Percentiles rank a stretch among this genome's conserved stretches.
Evolutionary conservation across 2,797 vertebrate genomes (phyloP).

Genomic region (Dendrocincla tyrannina): DNA sequence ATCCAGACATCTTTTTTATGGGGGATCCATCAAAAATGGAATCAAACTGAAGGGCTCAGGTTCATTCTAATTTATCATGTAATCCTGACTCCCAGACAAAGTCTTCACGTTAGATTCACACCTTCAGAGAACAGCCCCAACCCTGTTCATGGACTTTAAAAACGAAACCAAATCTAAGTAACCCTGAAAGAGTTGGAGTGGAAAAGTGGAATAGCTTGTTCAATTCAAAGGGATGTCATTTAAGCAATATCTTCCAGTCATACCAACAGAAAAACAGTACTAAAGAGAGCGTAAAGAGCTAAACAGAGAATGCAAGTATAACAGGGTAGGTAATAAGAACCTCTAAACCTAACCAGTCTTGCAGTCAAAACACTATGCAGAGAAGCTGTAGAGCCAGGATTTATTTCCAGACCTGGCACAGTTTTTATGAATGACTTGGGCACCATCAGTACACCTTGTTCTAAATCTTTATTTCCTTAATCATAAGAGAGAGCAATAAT

Average conservation of each 20-base stretch:
- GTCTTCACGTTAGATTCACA: background rate
- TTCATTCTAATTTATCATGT: background rate
- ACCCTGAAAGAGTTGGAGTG: background rate
- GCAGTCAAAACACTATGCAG: background rate
- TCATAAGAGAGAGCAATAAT: background rate
- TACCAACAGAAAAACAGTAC: background rate
- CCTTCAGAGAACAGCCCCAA: background rate
- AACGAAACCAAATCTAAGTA: background rate
- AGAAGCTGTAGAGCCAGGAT: background rate
- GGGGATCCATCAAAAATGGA: background rate
- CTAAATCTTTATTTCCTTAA: constrained; percentile 15
- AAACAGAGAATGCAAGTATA: background rate
- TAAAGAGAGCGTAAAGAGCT: background rate
- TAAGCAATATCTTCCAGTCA: background rate
- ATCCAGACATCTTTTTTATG: background rate
- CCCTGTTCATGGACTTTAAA: background rate
- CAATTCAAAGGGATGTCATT: background rate
- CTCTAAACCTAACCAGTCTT: background rate
- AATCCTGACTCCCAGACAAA: background rate
- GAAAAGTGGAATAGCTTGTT: background rate
- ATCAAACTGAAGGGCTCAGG: background rate
- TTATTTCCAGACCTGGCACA: background rate
- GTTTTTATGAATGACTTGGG: background rate
- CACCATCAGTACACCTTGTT: background rate
- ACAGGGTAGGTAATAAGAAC: background rate